A percentile compares a stretch with the other conserved stretches of the same genome.
These are phyloP conservation scores for Thalassophryne amazonica DNA, from an alignment of 2,797 vertebrate species.

Conservation along the genomic window DNA sequence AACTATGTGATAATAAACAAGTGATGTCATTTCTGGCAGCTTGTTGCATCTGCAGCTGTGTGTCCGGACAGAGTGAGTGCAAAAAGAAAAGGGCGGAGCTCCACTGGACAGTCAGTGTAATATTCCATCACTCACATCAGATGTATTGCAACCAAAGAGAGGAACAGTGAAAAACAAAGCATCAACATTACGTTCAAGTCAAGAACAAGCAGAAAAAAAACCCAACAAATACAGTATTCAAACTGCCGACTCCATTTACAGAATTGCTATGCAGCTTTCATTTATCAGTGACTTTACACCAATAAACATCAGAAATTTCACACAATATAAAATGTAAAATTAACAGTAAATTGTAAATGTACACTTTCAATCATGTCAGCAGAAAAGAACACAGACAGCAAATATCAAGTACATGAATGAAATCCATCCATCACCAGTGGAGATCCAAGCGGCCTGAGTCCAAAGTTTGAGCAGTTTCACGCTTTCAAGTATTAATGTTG, in stretches of 20 bases:
- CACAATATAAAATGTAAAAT: conserved; percentile 60
- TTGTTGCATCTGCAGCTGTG: conserved; percentile 64
- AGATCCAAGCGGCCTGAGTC: conserved; percentile 56
- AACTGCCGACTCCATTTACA: conserved; percentile 25
- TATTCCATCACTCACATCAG: conserved; percentile 49
- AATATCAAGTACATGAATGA: conserved; percentile 49
- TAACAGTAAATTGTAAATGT: conserved; percentile 49
- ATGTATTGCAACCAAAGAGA: conserved; percentile 40
- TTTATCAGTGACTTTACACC: conserved; percentile 37
- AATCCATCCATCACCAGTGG: conserved; percentile 29
- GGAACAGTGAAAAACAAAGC: conserved; percentile 39
- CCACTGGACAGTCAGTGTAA: conserved; percentile 41
- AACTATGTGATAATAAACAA: conserved; percentile 58
- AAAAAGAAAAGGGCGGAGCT: conserved; percentile 53
- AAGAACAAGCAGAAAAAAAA: conserved; percentile 59
- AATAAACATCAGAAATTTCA: conserved; percentile 33
- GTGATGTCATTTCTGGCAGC: conserved; percentile 50
- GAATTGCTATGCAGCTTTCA: conserved; percentile 27
- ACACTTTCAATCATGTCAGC: conserved; percentile 44
- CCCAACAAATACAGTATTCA: conserved; percentile 19
- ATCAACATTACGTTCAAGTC: conserved; percentile 69
- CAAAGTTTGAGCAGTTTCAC: conserved; percentile 69
- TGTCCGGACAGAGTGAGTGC: conserved; percentile 74
- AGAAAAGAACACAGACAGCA: conserved; percentile 48
- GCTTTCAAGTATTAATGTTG: conserved; percentile 81